Evolutionary conservation across 2,888 invertebrate species (phyloP).

Genomic region (Therioaphis trifolii): DNA sequence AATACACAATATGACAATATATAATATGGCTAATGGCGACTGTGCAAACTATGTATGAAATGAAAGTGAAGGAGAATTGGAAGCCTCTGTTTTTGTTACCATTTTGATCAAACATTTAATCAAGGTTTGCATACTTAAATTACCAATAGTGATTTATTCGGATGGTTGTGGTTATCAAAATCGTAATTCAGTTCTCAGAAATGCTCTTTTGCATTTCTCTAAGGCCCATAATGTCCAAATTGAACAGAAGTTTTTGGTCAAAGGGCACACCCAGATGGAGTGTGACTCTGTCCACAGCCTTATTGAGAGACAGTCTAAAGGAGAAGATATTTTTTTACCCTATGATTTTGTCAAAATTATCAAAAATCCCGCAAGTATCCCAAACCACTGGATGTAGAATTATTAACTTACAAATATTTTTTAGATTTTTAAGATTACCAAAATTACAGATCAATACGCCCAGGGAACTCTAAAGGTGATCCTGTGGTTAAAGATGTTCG

Average conservation of each 20-base stretch:
- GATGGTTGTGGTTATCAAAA: too few relatives aligned
- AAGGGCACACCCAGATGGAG: constrained; percentile 65
- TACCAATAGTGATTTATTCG: neutral
- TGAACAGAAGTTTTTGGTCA: neutral
- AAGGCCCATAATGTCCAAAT: neutral
- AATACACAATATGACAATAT: constrained; percentile 48
- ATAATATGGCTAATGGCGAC: constrained; percentile 54
- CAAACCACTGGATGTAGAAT: neutral
- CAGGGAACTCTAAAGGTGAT: constrained; percentile 11
- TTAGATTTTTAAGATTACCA: constrained; percentile 13
- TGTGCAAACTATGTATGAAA: constrained; percentile 64
- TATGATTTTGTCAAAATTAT: too few relatives aligned
- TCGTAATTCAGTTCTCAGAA: neutral
- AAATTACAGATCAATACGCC: constrained; percentile 2
- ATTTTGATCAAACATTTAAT: constrained; percentile 33
- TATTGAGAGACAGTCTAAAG: neutral
- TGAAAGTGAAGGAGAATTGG: constrained; percentile 64
- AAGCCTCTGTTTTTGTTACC: constrained; percentile 62
- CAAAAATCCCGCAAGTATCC: too few relatives aligned
- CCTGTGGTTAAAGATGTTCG: constrained; percentile 6
- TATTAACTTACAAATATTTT: neutral
- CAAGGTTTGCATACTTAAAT: neutral
- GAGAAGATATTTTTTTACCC: too few relatives aligned
- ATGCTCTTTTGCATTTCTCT: neutral
- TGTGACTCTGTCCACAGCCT: constrained; percentile 63